Evolutionary conservation across 2,113 vertebrate species (phyloP).

Genomic region (Eulemur rufifrons): DNA sequence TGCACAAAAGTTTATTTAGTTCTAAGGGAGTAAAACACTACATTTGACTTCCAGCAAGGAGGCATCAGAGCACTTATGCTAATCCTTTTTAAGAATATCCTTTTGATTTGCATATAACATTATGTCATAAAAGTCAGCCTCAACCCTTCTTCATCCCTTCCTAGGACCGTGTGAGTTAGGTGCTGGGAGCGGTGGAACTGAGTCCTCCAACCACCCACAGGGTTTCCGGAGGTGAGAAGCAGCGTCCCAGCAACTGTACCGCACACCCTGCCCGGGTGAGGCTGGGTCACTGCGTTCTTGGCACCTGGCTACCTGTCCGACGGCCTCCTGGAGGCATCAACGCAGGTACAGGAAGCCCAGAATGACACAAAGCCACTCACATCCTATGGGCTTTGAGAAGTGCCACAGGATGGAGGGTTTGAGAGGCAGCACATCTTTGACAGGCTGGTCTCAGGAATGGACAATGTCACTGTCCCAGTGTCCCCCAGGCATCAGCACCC

Average conservation of each 20-base stretch:
- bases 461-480: background rate
- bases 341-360: background rate
- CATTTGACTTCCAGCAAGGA: background rate
- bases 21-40: background rate
- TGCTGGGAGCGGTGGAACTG: background rate
- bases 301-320: background rate
- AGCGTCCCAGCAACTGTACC: background rate
- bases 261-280: background rate
- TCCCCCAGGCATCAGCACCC: background rate
- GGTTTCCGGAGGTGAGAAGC: background rate
- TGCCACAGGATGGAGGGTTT: background rate
- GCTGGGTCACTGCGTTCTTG: background rate
- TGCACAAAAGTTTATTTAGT: background rate
- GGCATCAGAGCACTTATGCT: background rate
- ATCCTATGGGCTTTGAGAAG: background rate
- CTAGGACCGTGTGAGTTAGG: background rate
- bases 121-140: background rate
- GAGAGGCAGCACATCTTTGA: too few species aligned
- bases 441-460: background rate
- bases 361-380: background rate
- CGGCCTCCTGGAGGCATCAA: background rate
- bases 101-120: background rate
- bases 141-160: background rate
- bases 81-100: background rate
- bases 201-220: background rate